A percentile compares a stretch with the other conserved stretches of the same genome.
Conservation (phyloP, 1,140 invertebrate genomes). For the Venturia canescens region DNA sequence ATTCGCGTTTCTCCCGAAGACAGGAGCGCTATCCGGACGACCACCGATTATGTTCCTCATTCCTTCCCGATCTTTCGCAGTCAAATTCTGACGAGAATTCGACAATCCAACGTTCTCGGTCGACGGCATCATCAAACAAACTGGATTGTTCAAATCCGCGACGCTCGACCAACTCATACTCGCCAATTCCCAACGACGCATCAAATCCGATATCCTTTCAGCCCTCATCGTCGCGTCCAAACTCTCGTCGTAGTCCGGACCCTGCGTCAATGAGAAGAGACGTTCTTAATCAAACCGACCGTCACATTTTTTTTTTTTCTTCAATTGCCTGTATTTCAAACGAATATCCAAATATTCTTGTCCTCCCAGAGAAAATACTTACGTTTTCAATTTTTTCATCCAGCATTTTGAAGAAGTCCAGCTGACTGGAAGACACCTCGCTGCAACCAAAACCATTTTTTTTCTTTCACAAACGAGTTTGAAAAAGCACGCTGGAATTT, state of each 20-base stretch:
- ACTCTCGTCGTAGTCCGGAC: slow-evolving; percentile 83
- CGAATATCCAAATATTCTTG: too few species aligned
- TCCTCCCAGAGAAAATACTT: slow-evolving; percentile 70
- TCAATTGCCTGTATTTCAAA: background rate
- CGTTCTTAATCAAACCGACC: too few species aligned
- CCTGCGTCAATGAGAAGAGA: too few species aligned
- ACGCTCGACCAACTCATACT: slow-evolving; percentile 69
- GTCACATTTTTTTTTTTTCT: slow-evolving; percentile 21
- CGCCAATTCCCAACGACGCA: slow-evolving; percentile 71
- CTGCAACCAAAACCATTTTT: slow-evolving; percentile 76
- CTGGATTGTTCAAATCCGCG: slow-evolving; percentile 51
- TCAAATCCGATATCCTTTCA: slow-evolving; percentile 65
- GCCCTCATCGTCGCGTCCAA: slow-evolving; percentile 62
- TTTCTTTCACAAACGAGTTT: background rate
- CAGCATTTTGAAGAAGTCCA: slow-evolving; percentile 93
- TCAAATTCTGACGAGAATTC: slow-evolving; percentile 57
- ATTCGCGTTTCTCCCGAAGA: slow-evolving; percentile 68
- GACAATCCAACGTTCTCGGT: too few species aligned
- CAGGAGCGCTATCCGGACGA: slow-evolving; percentile 71
- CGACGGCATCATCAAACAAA: too few species aligned
- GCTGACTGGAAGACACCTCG: slow-evolving; percentile 90
- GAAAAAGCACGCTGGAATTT: background rate
- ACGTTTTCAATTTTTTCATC: slow-evolving; percentile 94
- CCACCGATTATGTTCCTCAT: slow-evolving; percentile 74
- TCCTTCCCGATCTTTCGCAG: slow-evolving; percentile 69